A percentile compares a stretch with the other conserved stretches of the same genome.
These are phyloP conservation scores for Drosophila setifemur DNA, from an alignment of 1,140 invertebrate genomes.

Conservation along the genomic window DNA sequence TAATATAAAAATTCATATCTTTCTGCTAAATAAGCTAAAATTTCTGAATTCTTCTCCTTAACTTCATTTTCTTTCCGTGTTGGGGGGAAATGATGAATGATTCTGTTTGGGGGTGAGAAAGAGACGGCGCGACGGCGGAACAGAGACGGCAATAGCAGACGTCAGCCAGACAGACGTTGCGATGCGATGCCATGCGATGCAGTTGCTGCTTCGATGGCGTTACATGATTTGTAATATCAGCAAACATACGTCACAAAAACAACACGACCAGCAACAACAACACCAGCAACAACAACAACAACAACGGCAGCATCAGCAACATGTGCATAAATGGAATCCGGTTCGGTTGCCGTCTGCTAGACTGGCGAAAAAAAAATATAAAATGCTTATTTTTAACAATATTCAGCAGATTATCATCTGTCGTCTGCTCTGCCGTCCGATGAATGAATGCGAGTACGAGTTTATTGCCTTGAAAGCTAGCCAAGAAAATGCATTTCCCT, in stretches of 20 bases:
- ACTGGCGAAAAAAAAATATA: conserved; percentile 4
- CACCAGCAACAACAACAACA: neutral
- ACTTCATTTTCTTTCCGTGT: neutral
- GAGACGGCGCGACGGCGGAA: conserved; percentile 7
- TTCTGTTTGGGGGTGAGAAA: neutral
- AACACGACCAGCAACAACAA: neutral
- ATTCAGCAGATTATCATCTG: conserved; percentile 73
- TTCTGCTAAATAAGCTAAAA: neutral
- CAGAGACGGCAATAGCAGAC: conserved; percentile 46
- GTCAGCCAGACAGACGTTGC: conserved; percentile 61
- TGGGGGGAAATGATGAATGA: conserved; percentile 64
- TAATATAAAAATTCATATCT: too few species aligned
- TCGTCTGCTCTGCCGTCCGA: conserved; percentile 40
- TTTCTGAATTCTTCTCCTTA: too few species aligned
- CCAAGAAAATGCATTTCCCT: conserved; percentile 23
- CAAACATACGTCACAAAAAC: conserved; percentile 57
- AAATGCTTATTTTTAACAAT: conserved; percentile 74
- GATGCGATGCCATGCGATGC: conserved; percentile 20
- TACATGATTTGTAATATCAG: conserved; percentile 79
- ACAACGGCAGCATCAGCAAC: conserved; percentile 14
- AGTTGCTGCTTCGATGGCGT: conserved; percentile 56
- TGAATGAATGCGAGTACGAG: conserved; percentile 49
- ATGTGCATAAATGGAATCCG: conserved; percentile 60
- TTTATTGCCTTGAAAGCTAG: conserved; percentile 62
- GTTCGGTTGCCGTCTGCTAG: conserved; percentile 38